phyloP scores from a whole-genome alignment of 2,113 vertebrate genomes.

The Bubo scandiacus region DNA sequence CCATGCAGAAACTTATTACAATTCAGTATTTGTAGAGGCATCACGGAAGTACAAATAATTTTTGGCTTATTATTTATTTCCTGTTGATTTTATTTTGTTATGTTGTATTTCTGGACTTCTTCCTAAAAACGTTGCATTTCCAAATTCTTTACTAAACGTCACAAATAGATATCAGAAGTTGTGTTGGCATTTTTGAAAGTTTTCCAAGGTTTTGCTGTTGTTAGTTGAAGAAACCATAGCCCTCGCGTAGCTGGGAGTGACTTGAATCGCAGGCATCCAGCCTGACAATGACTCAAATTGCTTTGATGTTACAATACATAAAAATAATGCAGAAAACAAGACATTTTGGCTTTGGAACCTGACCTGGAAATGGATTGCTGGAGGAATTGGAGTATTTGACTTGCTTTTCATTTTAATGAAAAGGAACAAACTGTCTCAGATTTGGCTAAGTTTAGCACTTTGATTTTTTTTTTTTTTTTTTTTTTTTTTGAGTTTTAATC shows the following conservation, averaged over 20 bases:
- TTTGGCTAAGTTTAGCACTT: neutral
- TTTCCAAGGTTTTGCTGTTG: neutral
- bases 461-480: neutral
- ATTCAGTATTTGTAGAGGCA: neutral
- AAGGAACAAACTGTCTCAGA: neutral
- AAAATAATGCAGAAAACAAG: constrained; percentile 21
- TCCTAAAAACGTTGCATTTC: neutral
- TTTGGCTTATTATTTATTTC: neutral
- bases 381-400: neutral
- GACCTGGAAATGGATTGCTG: constrained; percentile 7
- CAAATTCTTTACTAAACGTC: neutral
- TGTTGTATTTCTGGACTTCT: neutral
- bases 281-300: neutral
- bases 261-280: neutral
- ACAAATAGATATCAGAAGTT: neutral
- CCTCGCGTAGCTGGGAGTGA: neutral
- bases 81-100: neutral
- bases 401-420: neutral
- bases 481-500: neutral
- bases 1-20: neutral
- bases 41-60: neutral
- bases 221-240: neutral
- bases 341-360: neutral
- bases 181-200: neutral
- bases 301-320: neutral